phyloP scores from a whole-genome alignment of 2,797 vertebrate genomes.

The Pangasius sanitwongsei region DNA sequence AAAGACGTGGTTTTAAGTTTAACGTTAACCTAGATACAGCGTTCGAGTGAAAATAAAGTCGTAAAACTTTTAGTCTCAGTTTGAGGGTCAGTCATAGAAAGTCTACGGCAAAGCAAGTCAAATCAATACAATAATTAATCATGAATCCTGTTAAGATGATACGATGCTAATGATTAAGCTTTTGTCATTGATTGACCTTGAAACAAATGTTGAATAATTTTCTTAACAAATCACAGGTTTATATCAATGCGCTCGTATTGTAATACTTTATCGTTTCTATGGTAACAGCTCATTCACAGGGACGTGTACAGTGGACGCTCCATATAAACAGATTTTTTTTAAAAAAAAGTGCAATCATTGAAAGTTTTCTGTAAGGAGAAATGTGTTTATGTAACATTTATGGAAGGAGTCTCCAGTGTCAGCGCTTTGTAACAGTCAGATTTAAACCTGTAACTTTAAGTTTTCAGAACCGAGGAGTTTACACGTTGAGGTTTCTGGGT shows the following conservation, averaged over 20 bases:
- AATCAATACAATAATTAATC: no score
- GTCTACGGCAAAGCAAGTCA: background rate
- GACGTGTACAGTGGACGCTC: background rate
- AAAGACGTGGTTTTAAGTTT: slow-evolving; percentile 40
- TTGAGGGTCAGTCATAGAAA: background rate
- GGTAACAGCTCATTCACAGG: background rate
- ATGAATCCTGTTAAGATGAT: no score
- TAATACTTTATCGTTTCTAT: background rate
- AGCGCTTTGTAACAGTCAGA: background rate
- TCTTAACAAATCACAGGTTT: background rate
- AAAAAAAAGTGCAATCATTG: no score
- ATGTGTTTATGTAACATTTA: background rate
- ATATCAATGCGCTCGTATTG: background rate
- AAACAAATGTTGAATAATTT: background rate
- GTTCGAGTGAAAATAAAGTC: slow-evolving; percentile 6
- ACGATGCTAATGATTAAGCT: no score
- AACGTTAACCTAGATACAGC: slow-evolving; percentile 53
- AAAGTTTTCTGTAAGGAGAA: background rate
- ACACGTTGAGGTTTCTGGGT: background rate
- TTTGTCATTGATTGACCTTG: background rate
- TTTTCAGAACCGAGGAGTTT: background rate
- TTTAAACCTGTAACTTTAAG: background rate
- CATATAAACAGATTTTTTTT: background rate
- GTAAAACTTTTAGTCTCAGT: background rate
- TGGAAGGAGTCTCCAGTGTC: slow-evolving; percentile 4